Evolutionary conservation across 2,888 invertebrate species (phyloP), one percentile per base, ranked within the genome.

Genomic region (Agrotis puta): DNA sequence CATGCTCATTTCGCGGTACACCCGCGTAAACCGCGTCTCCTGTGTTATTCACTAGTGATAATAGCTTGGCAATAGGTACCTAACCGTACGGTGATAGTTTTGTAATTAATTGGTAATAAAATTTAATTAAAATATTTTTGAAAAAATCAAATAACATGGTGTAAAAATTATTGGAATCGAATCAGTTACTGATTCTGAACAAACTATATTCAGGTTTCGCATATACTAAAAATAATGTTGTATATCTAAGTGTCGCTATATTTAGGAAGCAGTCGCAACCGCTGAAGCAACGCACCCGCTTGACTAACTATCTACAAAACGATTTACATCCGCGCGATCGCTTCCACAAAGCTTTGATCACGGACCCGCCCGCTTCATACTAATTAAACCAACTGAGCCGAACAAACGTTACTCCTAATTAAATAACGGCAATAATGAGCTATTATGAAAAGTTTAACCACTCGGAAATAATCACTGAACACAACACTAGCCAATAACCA

Each of bases 301-400:
- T 68, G 69, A 68, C 75, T 73, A 81, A 63, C 67, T 76, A 79
- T 63, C 74, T 64, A 81, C 80, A 82, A 77, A 87, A 74, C 85
- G 83, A 87, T 85, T 87, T 85, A 81, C 77, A 81, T 82, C 75
- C 85, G 71, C 81, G 78, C 77, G 87, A 87, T 88, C 84, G 86
- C 87, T 70, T 74, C 68, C 87, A 88, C 90, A 90, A 89, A 88
- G 90, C 92, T 92, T 91, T 92, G 92, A 92, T 91, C 91, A 87
- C 81, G 47, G 51, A 67, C 75, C 73, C 56, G 73, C 74, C 76
- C 81, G 79, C 83, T 85, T 86, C 86, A 86, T 85, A 86, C 86
- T 89, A 91, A 91, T 91, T 90, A 90, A 88, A 88, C 85, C 85
- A 79, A 89, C 79, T 82, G 82, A 82, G 66, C 81, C 67, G 82